A percentile compares a stretch with the other conserved stretches of the same genome.
phyloP scores from a whole-genome alignment of 2,113 vertebrate species.

The Charina bottae region DNA sequence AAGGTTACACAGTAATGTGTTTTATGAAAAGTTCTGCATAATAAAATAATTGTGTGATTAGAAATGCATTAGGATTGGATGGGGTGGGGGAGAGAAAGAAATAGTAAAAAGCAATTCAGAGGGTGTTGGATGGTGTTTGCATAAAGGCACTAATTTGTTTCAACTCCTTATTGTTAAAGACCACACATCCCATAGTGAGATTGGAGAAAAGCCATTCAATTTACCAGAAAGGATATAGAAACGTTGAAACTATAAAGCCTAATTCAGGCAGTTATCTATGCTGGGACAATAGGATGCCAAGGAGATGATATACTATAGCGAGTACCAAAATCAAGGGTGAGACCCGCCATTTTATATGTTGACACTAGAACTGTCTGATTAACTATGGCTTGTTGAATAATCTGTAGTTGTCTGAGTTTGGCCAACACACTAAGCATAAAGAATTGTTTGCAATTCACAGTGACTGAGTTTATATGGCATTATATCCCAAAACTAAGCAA shows the following conservation, averaged over 20 bases:
- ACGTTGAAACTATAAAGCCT: constrained; percentile 10
- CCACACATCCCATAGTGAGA: neutral
- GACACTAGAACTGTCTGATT: neutral
- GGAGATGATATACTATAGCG: neutral
- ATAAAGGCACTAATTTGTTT: constrained; percentile 28
- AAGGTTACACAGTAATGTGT: constrained; percentile 56
- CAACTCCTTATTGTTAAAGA: constrained; percentile 54
- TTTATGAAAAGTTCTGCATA: constrained; percentile 56
- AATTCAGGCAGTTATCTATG: constrained; percentile 32
- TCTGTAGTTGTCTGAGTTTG: neutral
- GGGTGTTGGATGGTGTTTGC: constrained; percentile 41
- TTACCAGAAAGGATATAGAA: constrained; percentile 34
- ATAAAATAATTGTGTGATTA: constrained; percentile 70
- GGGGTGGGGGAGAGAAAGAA: constrained; percentile 39
- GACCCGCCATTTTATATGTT: neutral
- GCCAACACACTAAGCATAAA: neutral
- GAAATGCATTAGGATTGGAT: constrained; percentile 58
- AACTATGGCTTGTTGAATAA: neutral
- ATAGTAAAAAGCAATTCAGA: constrained; percentile 57
- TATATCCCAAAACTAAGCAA: neutral
- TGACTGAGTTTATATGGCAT: neutral
- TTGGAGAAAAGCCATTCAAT: constrained; percentile 40
- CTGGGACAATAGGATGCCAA: constrained; percentile 16
- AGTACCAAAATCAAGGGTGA: neutral
- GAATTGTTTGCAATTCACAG: neutral